phyloP scores from a whole-genome alignment of 2,113 vertebrate genomes.

The Apistogramma diplotaenia region DNA sequence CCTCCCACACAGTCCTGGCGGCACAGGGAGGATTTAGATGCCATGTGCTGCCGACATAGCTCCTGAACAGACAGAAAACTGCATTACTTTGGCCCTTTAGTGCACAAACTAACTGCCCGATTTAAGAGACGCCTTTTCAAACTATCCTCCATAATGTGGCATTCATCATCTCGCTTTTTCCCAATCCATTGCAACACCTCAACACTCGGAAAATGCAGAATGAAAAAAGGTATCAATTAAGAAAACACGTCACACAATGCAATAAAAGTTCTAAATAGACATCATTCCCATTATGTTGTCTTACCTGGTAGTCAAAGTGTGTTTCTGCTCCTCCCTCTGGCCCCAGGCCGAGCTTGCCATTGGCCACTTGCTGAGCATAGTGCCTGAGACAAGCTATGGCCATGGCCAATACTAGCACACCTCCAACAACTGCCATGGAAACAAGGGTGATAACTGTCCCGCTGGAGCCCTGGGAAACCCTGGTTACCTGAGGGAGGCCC shows the following conservation, averaged over 20 bases:
- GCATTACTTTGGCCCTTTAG: background rate
- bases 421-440: conserved; percentile 85
- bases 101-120: background rate
- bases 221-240: background rate
- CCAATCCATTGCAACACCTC: background rate
- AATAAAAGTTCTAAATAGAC: background rate
- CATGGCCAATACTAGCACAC: conserved; percentile 82
- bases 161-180: background rate
- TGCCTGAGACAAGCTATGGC: conserved; percentile 85
- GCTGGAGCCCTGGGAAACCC: conserved; percentile 79
- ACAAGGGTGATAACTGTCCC: conserved; percentile 88
- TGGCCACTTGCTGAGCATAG: conserved; percentile 84
- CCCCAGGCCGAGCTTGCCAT: conserved; percentile 88
- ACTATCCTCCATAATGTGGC: background rate
- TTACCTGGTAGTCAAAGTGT: conserved; percentile 95
- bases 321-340: conserved; percentile 93
- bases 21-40: conserved; percentile 87
- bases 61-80: conserved; percentile 75
- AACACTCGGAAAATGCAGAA: background rate
- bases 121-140: background rate
- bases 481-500: conserved; percentile 77
- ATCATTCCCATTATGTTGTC: background rate
- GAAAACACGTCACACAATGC: background rate
- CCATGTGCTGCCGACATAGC: conserved; percentile 97
- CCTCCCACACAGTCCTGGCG: conserved; percentile 75